phyloP scores from a whole-genome alignment of 1,140 invertebrate genomes.

The Solenopsis fugax region DNA sequence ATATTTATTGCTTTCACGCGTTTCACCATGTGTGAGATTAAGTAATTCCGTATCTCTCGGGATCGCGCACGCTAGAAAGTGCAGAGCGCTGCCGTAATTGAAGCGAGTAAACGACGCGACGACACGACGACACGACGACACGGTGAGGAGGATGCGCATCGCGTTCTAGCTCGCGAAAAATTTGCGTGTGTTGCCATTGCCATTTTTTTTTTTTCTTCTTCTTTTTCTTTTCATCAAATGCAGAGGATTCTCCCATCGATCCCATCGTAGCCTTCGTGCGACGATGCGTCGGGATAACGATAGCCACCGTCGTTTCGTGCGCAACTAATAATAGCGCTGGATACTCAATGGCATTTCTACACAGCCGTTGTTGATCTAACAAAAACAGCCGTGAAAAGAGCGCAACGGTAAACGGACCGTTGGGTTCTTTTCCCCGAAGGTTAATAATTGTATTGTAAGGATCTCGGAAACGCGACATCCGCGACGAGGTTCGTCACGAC shows the following conservation, averaged over 20 bases:
- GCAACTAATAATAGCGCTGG: slow-evolving; percentile 53
- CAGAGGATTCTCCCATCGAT: no score
- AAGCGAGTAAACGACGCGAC: neutral
- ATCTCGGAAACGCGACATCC: slow-evolving; percentile 55
- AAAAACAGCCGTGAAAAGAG: slow-evolving; percentile 61
- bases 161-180: neutral
- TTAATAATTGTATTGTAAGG: slow-evolving; percentile 61
- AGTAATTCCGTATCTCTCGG: slow-evolving; percentile 11
- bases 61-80: neutral
- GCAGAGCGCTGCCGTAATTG: neutral
- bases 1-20: slow-evolving; percentile 57
- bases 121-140: neutral
- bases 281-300: neutral
- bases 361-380: slow-evolving; percentile 40
- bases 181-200: neutral
- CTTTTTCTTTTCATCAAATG: neutral
- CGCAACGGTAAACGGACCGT: slow-evolving; percentile 60
- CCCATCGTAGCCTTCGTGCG: neutral
- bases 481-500: slow-evolving; percentile 22
- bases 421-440: slow-evolving; percentile 47
- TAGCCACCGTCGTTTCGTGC: neutral
- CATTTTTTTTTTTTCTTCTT: neutral
- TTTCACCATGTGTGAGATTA: slow-evolving; percentile 18
- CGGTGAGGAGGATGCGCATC: neutral
- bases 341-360: slow-evolving; percentile 38